Base-by-base conservation (phyloP, 2,888 invertebrate genomes). In the Sylvicola fuscatus region DNA sequence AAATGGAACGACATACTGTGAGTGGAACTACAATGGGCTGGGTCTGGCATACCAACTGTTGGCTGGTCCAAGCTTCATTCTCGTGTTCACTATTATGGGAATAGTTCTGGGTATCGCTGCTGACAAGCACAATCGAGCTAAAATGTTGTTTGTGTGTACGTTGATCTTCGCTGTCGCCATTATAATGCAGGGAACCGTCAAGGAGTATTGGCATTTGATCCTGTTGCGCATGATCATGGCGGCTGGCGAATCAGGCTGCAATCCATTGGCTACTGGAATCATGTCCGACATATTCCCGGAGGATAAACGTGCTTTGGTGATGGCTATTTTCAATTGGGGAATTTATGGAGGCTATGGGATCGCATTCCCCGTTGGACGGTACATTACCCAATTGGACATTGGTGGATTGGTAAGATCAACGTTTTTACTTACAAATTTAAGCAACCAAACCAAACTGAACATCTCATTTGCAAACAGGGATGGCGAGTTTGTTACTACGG, bases 301-400 rank as follows among this genome's bases (percentile, higher is more conserved):
- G 51, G 66, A 72, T 41, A 79, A 84, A 49, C 68, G 90, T 38
- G 90, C 84, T 2, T 58, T 89, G 30, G 90, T 89, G 11, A 75
- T 90, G 66, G 86, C 89, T 1, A 73, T 92, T 41, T 90, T 90
- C 64, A 90, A 90, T 58, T 90, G 89, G 89, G 90, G 92, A 10
- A 89, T 90, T 44, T 92, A 90, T 50, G 84, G 89, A 26, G 90
- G 90, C 3, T 90, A 89, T 47, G 89, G 89, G 32, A 75, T 90
- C 42, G 84, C 89, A 1, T 90, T 89, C 52, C 89, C 90, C 0
- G 77, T 90, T 4, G 90, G 90, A 1, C 70, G 87, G 44, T 87
- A 87, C 47, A 66, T 86, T 11, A 82, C 86, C 2, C 61, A 66
- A 17, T 43, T 76, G 30, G 74, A 86, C 47, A 68, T 77, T 39